These are phyloP conservation scores for Blastobasis lacticolella DNA, from an alignment of 2,888 invertebrate species.

Conservation along the genomic window DNA sequence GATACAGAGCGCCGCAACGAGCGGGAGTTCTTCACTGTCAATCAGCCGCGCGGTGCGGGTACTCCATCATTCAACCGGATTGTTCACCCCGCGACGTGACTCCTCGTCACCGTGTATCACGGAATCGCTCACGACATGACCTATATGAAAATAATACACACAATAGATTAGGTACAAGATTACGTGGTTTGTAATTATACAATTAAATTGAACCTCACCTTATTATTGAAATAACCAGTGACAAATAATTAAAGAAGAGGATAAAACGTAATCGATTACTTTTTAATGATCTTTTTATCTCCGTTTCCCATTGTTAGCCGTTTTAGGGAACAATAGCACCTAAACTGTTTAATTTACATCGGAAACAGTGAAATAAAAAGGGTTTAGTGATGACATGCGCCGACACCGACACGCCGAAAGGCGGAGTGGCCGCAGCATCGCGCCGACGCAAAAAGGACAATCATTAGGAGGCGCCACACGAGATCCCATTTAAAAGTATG, in stretches of 20 bases:
- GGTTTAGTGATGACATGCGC: conserved; percentile 57
- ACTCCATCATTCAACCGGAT: conserved; percentile 8
- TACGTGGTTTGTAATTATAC: no score
- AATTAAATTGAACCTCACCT: no score
- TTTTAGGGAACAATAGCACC: conserved; percentile 58
- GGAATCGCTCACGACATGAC: no score
- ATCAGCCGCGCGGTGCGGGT: conserved; percentile 2
- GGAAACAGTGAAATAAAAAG: conserved; percentile 58
- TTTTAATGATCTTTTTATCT: no score
- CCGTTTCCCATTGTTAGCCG: conserved; percentile 1
- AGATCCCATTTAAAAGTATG: conserved; percentile 73
- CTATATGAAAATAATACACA: no score
- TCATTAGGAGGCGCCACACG: conserved; percentile 75
- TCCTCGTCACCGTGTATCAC: no score
- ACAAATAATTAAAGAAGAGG: no score
- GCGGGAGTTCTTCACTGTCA: conserved; percentile 14
- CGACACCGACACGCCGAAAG: conserved; percentile 57
- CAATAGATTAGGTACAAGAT: no score
- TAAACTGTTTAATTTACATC: conserved; percentile 70
- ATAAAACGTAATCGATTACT: not conserved
- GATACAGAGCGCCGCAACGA: conserved; percentile 2
- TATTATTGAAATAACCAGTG: no score
- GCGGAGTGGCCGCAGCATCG: conserved; percentile 32
- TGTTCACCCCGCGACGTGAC: not conserved
- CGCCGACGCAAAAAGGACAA: conserved; percentile 68